phyloP scores from a whole-genome alignment of 2,888 invertebrate genomes.

The Cryptophagus acutangulus region DNA sequence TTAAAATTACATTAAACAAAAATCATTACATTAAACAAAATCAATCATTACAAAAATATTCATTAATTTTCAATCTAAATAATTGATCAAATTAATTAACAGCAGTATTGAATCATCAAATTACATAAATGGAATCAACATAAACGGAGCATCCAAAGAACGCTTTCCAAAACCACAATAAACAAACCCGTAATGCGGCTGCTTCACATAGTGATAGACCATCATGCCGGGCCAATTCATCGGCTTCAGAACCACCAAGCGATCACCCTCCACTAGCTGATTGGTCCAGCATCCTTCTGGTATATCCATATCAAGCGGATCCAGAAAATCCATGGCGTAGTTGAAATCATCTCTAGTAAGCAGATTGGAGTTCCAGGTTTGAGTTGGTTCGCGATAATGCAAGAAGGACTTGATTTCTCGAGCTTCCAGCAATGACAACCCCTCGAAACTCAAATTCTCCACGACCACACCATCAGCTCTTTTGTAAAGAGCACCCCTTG shows the following conservation, averaged over 20 bases:
- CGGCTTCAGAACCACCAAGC: conserved; percentile 63
- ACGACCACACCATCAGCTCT: conserved; percentile 66
- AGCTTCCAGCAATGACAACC: conserved; percentile 60
- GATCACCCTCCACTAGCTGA: conserved; percentile 62
- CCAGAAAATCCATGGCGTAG: conserved; percentile 80
- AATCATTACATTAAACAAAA: too few relatives aligned
- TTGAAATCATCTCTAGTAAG: conserved; percentile 77
- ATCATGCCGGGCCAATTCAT: conserved; percentile 81
- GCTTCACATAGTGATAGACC: conserved; percentile 71
- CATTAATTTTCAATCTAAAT: too few relatives aligned
- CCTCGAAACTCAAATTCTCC: conserved; percentile 67
- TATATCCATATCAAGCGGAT: conserved; percentile 73
- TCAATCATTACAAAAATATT: too few relatives aligned
- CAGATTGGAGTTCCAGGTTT: conserved; percentile 71
- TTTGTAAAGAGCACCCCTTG: conserved; percentile 73
- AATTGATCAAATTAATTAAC: too few relatives aligned
- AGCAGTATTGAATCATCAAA: too few relatives aligned
- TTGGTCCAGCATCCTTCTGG: conserved; percentile 75
- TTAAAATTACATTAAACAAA: too few relatives aligned
- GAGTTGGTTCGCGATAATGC: conserved; percentile 66
- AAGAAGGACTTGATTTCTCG: conserved; percentile 69
- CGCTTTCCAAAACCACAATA: conserved; percentile 81
- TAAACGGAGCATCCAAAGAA: conserved; percentile 78
- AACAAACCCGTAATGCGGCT: conserved; percentile 68
- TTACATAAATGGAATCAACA: conserved; percentile 47